phyloP scores from a whole-genome alignment of 2,113 vertebrate genomes.

The Entosphenus tridentatus region DNA sequence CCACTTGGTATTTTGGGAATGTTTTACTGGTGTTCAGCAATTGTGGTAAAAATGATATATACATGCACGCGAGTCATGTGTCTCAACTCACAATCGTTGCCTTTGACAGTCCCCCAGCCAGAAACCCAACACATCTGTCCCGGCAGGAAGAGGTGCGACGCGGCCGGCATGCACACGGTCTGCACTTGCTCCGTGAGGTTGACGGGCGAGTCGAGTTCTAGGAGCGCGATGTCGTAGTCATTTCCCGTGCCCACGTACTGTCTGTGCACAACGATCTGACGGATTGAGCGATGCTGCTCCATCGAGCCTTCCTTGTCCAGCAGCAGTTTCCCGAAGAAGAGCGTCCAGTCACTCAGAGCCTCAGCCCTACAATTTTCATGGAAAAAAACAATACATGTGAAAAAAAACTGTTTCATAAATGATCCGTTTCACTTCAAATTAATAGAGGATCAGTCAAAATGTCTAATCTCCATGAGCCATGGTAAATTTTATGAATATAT shows the following conservation, averaged over 20 bases:
- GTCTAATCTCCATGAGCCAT: no score
- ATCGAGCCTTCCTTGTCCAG: slow-evolving; percentile 29
- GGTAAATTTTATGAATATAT: no score
- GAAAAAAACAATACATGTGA: no score
- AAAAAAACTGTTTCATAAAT: no score
- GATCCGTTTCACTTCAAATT: no score
- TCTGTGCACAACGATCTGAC: slow-evolving; percentile 42
- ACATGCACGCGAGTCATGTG: no score
- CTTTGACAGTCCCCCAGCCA: slow-evolving; percentile 52
- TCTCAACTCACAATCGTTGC: slow-evolving; percentile 11
- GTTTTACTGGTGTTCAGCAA: no score
- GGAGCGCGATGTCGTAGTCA: slow-evolving; percentile 63
- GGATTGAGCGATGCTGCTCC: slow-evolving; percentile 47
- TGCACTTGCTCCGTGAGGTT: slow-evolving; percentile 24
- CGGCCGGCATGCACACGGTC: slow-evolving; percentile 50
- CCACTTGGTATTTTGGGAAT: no score
- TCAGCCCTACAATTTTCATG: no score
- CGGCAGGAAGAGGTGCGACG: slow-evolving; percentile 43
- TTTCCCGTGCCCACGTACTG: slow-evolving; percentile 53
- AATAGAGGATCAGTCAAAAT: no score
- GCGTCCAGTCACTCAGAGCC: slow-evolving; percentile 31
- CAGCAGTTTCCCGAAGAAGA: slow-evolving; percentile 47
- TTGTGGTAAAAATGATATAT: no score
- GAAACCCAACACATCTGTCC: slow-evolving; percentile 71
- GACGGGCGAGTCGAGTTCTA: slow-evolving; percentile 45